Percentiles rank a stretch among this genome's conserved stretches.
phyloP scores from a whole-genome alignment of 2,113 vertebrate species.

The Struthio camelus region DNA sequence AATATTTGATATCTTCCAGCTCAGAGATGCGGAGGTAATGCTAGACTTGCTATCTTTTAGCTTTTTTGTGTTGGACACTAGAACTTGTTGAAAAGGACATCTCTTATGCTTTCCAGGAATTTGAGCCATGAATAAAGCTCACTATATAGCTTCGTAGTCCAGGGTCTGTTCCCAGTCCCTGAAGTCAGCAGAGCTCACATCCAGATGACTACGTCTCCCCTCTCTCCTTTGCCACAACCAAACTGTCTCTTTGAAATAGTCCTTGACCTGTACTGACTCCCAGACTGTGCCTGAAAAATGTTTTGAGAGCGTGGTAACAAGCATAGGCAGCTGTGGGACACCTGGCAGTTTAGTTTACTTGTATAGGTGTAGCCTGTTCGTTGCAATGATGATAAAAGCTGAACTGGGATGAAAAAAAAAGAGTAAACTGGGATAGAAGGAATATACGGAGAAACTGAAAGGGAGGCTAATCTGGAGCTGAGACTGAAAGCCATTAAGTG shows the following conservation, averaged over 20 bases:
- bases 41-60: not conserved
- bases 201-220: rapidly evolving
- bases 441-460: not conserved
- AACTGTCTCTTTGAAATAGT: not conserved
- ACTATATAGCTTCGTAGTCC: not conserved
- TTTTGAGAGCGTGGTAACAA: not conserved
- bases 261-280: not conserved
- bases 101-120: not conserved
- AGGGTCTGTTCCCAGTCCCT: not conserved
- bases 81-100: not conserved
- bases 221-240: not conserved
- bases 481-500: not conserved
- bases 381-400: not conserved
- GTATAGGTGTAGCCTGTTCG: not conserved
- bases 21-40: not conserved
- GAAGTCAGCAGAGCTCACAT: not conserved
- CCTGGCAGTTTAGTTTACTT: not conserved
- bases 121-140: not conserved
- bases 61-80: not conserved
- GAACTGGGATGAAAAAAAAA: not conserved
- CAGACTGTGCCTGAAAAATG: not conserved
- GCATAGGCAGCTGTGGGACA: not conserved
- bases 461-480: not conserved
- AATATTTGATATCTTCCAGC: not conserved
- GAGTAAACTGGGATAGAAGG: not conserved